A percentile compares a stretch with the other conserved stretches of the same genome.
Evolutionary conservation across 2,888 invertebrate species (phyloP).

Genomic region (Philhelius pedissequus): DNA sequence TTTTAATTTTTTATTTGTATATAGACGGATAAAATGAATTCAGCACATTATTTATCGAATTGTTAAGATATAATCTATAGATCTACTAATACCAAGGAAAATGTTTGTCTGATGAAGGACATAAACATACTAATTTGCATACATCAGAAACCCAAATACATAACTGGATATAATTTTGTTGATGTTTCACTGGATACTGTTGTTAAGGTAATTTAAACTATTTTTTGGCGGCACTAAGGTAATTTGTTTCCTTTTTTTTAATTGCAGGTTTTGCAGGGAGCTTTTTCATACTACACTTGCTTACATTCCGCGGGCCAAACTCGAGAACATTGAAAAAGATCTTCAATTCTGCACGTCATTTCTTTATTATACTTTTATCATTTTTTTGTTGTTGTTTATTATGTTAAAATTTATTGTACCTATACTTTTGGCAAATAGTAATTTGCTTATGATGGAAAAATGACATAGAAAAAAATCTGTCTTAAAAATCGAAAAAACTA

Average conservation of each 20-base stretch:
- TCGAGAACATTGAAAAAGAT: background rate
- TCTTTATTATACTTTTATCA: no score
- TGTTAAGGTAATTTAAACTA: background rate
- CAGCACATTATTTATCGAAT: constrained; percentile 70
- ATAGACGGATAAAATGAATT: constrained; percentile 69
- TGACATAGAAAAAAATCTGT: no score
- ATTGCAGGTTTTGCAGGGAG: constrained; percentile 37
- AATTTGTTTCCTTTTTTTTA: background rate
- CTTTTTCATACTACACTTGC: constrained; percentile 51
- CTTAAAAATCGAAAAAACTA: no score
- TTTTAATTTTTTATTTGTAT: background rate
- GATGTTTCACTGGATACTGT: constrained; percentile 15
- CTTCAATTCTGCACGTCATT: no score
- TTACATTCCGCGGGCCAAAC: constrained; percentile 4
- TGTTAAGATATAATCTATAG: constrained; percentile 69
- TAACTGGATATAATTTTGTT: constrained; percentile 37
- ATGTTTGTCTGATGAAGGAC: constrained; percentile 69
- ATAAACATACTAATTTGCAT: constrained; percentile 33
- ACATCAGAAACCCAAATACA: constrained; percentile 39
- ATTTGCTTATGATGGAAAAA: no score
- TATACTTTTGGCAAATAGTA: no score
- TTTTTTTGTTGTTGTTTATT: no score
- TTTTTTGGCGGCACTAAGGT: no score
- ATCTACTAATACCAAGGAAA: constrained; percentile 59
- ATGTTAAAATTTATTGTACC: no score